phyloP scores from a whole-genome alignment of 2,797 vertebrate species.

The Myoxocephalus aenaeus region DNA sequence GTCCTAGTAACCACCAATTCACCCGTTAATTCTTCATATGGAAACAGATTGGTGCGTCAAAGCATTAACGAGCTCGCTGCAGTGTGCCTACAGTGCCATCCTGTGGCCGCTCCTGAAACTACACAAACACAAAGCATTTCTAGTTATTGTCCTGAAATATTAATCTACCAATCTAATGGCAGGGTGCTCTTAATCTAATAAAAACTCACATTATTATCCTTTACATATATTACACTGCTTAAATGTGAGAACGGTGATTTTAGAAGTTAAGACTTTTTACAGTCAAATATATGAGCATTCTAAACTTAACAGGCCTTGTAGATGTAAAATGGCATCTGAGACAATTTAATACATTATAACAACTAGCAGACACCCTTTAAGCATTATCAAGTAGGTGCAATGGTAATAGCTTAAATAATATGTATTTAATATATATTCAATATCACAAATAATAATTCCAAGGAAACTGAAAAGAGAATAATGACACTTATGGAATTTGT shows the following conservation, averaged over 20 bases:
- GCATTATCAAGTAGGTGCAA: background rate
- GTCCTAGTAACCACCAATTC: conserved; percentile 22
- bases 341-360: background rate
- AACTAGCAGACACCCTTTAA: background rate
- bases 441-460: background rate
- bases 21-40: background rate
- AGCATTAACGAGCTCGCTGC: background rate
- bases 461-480: conserved; percentile 4
- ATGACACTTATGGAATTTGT: conserved; percentile 23
- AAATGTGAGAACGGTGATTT: background rate
- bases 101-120: conserved; percentile 42
- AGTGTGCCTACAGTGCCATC: conserved; percentile 35
- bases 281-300: background rate
- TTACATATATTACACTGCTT: background rate
- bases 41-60: background rate
- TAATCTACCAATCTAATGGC: background rate
- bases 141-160: too few species aligned
- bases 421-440: conserved; percentile 11
- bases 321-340: background rate
- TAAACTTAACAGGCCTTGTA: background rate
- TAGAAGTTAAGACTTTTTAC: background rate
- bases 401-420: conserved; percentile 9
- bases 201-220: background rate
- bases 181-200: background rate
- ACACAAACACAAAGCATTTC: background rate